Percentiles rank a stretch among this genome's conserved stretches.
Evolutionary conservation across 2,113 vertebrate species (phyloP).

Genomic region (Merops nubicus): DNA sequence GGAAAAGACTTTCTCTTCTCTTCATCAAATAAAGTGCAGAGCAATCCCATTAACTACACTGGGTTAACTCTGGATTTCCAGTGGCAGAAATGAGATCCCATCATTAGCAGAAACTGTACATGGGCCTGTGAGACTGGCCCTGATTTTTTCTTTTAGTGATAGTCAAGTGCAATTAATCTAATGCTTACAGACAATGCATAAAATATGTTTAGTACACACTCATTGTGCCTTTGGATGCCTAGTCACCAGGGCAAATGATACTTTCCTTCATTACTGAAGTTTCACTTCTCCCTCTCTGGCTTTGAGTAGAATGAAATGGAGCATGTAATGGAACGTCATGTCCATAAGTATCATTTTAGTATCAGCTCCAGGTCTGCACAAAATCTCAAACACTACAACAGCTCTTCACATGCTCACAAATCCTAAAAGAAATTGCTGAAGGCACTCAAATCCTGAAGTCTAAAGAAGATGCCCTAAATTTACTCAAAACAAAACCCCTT

Average conservation of each 20-base stretch:
- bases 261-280: neutral
- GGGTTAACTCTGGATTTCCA: neutral
- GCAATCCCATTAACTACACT: neutral
- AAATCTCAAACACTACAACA: neutral
- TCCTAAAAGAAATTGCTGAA: slow-evolving; percentile 6
- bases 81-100: neutral
- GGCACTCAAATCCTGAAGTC: neutral
- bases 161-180: neutral
- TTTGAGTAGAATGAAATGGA: slow-evolving; percentile 25
- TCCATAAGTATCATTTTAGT: neutral
- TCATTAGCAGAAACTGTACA: neutral
- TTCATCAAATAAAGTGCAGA: neutral
- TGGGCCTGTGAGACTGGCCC: neutral
- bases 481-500: neutral
- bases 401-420: neutral
- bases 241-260: neutral
- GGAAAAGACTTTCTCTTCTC: neutral
- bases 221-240: neutral
- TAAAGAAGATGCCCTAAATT: slow-evolving; percentile 14
- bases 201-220: neutral
- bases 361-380: slow-evolving; percentile 22
- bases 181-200: neutral
- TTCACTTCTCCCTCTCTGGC: neutral
- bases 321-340: slow-evolving; percentile 20
- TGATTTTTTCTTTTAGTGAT: neutral